Percentiles rank a stretch among this genome's conserved stretches.
Evolutionary conservation across 2,888 invertebrate genomes (phyloP).

Genomic region (Cephonodes hylas): DNA sequence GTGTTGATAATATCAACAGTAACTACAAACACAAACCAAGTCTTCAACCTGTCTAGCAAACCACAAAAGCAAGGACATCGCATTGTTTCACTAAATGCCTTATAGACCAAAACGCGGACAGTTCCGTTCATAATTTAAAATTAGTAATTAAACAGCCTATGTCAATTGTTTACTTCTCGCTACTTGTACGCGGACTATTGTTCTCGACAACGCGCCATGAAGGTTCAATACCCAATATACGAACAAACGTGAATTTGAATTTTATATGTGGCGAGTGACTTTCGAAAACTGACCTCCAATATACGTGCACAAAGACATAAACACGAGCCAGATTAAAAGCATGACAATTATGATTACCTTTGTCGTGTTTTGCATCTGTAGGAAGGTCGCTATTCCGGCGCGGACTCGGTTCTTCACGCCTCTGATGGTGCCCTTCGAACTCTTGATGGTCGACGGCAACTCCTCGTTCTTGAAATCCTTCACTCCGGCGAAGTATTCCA

Average conservation of each 20-base stretch:
- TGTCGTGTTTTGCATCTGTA: constrained; percentile 89
- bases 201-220: constrained; percentile 52
- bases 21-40: constrained; percentile 3
- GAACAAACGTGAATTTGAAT: constrained; percentile 41
- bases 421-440: constrained; percentile 95
- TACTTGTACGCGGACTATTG: constrained; percentile 47
- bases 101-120: constrained; percentile 33
- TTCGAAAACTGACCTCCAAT: constrained; percentile 76
- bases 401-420: constrained; percentile 97
- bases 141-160: constrained; percentile 53
- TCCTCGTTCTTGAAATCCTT: constrained; percentile 85
- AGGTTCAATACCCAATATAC: constrained; percentile 54
- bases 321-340: constrained; percentile 11
- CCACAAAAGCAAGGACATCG: constrained; percentile 22
- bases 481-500: constrained; percentile 90
- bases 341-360: constrained; percentile 84
- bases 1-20: too few species aligned
- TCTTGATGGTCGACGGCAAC: constrained; percentile 89
- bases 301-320: constrained; percentile 54
- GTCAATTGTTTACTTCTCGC: constrained; percentile 53
- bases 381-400: constrained; percentile 97
- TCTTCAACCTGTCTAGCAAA: constrained; percentile 28
- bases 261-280: constrained; percentile 55
- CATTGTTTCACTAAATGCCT: constrained; percentile 48
- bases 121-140: constrained; percentile 58